phyloP scores from a whole-genome alignment of 2,797 vertebrate genomes.

The Limosa lapponica region DNA sequence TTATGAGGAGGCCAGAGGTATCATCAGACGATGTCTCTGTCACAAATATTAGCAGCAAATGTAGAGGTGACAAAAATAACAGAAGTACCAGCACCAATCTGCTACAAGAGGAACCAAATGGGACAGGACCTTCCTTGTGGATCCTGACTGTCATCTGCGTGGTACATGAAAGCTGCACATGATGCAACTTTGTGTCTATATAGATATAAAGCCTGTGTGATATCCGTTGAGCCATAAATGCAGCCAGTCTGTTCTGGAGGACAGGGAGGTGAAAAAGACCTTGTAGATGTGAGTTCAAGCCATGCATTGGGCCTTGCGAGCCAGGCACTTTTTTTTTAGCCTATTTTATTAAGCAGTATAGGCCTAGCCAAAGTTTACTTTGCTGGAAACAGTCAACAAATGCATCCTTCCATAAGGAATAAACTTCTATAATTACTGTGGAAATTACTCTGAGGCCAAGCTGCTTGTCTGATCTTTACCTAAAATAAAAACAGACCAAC shows the following conservation, averaged over 20 bases:
- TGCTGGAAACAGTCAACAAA: not conserved
- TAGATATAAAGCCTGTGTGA: not conserved
- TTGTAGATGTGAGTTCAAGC: not conserved
- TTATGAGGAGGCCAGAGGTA: too few species aligned
- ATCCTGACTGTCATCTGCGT: too few species aligned
- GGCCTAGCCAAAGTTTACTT: not conserved
- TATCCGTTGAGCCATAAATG: not conserved
- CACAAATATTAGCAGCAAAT: too few species aligned
- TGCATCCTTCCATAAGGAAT: not conserved
- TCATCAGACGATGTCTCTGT: too few species aligned
- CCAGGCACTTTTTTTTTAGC: not conserved
- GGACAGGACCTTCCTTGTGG: too few species aligned
- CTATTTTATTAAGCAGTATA: not conserved
- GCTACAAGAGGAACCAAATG: too few species aligned
- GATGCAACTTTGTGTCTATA: not conserved
- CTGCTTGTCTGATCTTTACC: not conserved
- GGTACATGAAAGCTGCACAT: accelerated
- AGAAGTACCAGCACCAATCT: too few species aligned
- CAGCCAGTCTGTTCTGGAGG: not conserved
- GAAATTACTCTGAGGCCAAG: not conserved
- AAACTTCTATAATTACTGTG: not conserved
- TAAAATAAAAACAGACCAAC: not conserved
- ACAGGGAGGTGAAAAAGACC: not conserved
- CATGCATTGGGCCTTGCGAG: not conserved
- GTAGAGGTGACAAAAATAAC: too few species aligned